Conservation (phyloP, 2,113 vertebrate species). For the Ascaphus truei region DNA sequence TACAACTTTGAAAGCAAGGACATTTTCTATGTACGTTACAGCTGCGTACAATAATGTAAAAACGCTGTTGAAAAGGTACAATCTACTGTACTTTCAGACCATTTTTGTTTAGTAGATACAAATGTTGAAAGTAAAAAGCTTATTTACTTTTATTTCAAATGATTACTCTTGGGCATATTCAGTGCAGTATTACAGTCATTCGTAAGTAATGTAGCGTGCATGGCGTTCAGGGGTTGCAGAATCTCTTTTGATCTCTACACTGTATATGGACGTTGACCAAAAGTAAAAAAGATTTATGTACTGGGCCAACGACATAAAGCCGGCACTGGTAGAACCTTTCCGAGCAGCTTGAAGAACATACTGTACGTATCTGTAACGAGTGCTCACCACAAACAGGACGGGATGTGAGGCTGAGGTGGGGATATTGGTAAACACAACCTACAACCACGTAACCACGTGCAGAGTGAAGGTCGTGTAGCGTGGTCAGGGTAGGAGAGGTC, state of each 20-base stretch:
- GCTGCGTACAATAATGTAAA: neutral
- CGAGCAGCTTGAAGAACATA: constrained; percentile 4
- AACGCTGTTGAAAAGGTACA: neutral
- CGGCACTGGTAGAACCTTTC: neutral
- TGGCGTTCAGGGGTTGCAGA: neutral
- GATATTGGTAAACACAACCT: too few relatives aligned
- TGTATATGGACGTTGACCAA: constrained; percentile 22
- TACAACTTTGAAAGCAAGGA: constrained; percentile 19
- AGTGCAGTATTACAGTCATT: constrained; percentile 22
- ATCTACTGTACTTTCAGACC: neutral
- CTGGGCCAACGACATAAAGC: neutral
- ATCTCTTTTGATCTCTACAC: constrained; percentile 17
- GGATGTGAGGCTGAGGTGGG: too few relatives aligned
- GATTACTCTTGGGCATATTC: constrained; percentile 27
- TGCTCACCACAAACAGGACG: too few relatives aligned
- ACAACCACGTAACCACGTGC: too few relatives aligned
- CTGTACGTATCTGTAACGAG: too few relatives aligned
- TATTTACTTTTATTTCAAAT: neutral
- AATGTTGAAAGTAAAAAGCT: constrained; percentile 7
- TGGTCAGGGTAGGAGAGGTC: too few relatives aligned
- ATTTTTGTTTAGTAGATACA: neutral
- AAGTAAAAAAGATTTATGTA: neutral
- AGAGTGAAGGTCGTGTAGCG: too few relatives aligned
- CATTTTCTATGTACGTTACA: neutral
- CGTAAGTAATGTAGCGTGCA: neutral